Percentiles rank a stretch among this genome's conserved stretches.
Evolutionary conservation across 1,140 invertebrate genomes (phyloP).

Genomic region (Drosophila mayri): DNA sequence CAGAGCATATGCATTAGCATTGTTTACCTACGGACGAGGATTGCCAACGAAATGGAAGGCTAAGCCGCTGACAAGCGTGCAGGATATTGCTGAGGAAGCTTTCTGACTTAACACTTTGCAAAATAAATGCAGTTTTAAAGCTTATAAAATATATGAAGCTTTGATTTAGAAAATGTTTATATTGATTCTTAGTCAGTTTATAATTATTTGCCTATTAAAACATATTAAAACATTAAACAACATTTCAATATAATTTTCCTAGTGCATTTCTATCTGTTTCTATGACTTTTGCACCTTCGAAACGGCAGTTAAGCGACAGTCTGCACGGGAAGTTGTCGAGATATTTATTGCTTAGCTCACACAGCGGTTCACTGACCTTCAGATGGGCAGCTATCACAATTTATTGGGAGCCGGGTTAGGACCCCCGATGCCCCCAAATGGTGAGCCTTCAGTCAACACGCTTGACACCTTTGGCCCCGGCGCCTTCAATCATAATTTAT

Average conservation of each 20-base stretch:
- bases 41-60: slow-evolving; percentile 25
- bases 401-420: slow-evolving; percentile 31
- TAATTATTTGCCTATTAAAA: neutral
- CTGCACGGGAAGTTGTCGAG: neutral
- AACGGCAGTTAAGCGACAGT: slow-evolving; percentile 12
- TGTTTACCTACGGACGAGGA: slow-evolving; percentile 62
- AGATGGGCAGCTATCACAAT: slow-evolving; percentile 42
- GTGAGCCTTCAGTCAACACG: slow-evolving; percentile 34
- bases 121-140: neutral
- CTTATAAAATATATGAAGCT: neutral
- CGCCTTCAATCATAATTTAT: slow-evolving; percentile 75
- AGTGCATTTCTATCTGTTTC: neutral
- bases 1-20: slow-evolving; percentile 69
- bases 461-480: slow-evolving; percentile 45
- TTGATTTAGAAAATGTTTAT: fast-evolving
- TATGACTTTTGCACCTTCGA: slow-evolving; percentile 14
- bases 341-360: slow-evolving; percentile 36
- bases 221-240: neutral
- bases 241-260: neutral
- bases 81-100: slow-evolving; percentile 64
- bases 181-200: too few species aligned
- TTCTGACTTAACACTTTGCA: slow-evolving; percentile 1
- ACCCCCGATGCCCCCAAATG: slow-evolving; percentile 1
- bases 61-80: slow-evolving; percentile 62
- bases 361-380: slow-evolving; percentile 13